Base-by-base conservation (phyloP, 2,888 invertebrate genomes). In the Masnerella sp. region DNA sequence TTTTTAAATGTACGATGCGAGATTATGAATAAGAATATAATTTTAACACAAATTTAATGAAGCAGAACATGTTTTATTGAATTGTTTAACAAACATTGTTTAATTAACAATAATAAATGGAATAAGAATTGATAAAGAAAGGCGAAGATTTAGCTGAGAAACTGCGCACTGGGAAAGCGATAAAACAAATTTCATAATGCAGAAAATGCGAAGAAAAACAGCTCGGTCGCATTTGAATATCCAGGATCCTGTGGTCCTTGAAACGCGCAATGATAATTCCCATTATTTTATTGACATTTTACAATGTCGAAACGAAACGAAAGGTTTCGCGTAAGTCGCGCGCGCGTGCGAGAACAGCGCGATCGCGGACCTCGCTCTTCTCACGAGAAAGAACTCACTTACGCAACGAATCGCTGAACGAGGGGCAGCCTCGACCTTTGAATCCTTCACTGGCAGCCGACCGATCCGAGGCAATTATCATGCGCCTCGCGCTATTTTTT, bases 371-470 rank as follows among this genome's bases (percentile, higher is more conserved):
- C 73, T 75, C 64, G 64, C 64, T 73, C 70, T 77, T 73, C 70
- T 75, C 73, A 70, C 59, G 71, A 77, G 65, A 77, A 77, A 70
- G 68, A 73, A 70, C 59, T 70, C 69, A 65, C 72, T 76, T 72
- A 69, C 72, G 74, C 74, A 74, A 76, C 62, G 71, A 71, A 74
- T 76, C 69, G 65, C 61, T 76, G 64, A 75, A 75, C 71, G 71
- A 47, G 68, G 68, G 64, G 62, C 75, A 75, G 69, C 75, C 75
- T 75, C 75, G 75, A 75, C 75, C 74, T 75, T 76, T 76, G 71
- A 74, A 72, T 76, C 71, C 71, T 69, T 62, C 58, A 49, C 62
- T 65, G 52, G 59, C 62, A 73, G 61, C 68, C 20, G 47, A 40
- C 40, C 45, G 74, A 74, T 61, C 38, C 56, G 61, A 56, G n/a